These are phyloP conservation scores for Drosophila helvetica DNA, from an alignment of 2,888 invertebrate species.

Conservation along the genomic window DNA sequence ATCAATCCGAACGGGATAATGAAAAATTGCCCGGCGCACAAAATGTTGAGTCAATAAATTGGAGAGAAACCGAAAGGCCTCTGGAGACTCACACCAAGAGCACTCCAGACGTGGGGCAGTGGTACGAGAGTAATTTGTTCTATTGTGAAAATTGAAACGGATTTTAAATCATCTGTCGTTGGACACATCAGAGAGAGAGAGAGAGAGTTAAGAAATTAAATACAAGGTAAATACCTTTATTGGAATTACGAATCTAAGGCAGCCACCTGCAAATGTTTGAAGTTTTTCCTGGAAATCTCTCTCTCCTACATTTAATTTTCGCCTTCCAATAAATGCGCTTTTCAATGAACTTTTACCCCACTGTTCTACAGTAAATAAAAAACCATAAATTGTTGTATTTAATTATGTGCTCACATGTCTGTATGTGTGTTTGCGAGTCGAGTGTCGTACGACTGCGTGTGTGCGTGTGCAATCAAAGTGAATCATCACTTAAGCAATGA, in stretches of 20 bases:
- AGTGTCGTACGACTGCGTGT: slow-evolving; percentile 14
- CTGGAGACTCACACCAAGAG: neutral
- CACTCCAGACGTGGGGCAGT: slow-evolving; percentile 22
- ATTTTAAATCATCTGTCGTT: neutral
- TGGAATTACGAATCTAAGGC: too few species aligned
- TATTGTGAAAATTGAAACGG: neutral
- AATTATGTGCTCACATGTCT: slow-evolving; percentile 9
- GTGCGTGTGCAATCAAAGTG: slow-evolving; percentile 56
- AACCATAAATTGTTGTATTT: slow-evolving; percentile 37
- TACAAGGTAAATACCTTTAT: too few species aligned
- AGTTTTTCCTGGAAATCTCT: too few species aligned
- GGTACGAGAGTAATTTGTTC: neutral
- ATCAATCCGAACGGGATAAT: slow-evolving; percentile 38
- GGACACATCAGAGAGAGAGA: too few species aligned
- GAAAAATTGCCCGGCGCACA: slow-evolving; percentile 28
- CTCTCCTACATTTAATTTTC: neutral
- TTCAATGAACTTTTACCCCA: slow-evolving; percentile 5
- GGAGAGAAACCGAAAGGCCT: slow-evolving; percentile 14
- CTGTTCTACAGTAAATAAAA: slow-evolving; percentile 36
- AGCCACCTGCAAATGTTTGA: too few species aligned
- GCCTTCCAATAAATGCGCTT: neutral
- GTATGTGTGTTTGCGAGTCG: neutral
- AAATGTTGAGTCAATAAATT: slow-evolving; percentile 33
- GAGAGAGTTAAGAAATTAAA: too few species aligned
- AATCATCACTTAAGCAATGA: slow-evolving; percentile 68